Evolutionary conservation across 2,113 vertebrate genomes (phyloP).

Genomic region (Otis tarda): DNA sequence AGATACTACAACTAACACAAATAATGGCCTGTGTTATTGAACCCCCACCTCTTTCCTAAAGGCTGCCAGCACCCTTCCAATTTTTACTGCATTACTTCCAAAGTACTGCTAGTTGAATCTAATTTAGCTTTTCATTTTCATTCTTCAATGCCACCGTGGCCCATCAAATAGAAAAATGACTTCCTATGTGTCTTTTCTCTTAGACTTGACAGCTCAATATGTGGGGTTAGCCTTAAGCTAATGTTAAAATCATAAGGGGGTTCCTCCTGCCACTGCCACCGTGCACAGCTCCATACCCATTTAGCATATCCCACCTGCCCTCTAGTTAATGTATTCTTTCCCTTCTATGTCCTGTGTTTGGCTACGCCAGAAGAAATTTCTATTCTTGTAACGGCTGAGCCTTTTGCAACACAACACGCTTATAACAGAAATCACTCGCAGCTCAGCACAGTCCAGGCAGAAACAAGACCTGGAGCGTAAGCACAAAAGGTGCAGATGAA

Average conservation of each 20-base stretch:
- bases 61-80: background rate
- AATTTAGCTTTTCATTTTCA: constrained; percentile 2
- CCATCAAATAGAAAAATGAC: constrained; percentile 18
- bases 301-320: background rate
- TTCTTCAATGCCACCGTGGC: background rate
- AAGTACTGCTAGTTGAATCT: background rate
- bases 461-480: background rate
- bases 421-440: background rate
- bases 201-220: background rate
- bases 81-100: background rate
- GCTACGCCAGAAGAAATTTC: background rate
- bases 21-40: background rate
- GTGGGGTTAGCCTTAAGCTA: background rate
- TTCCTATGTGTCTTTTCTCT: background rate
- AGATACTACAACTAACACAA: background rate
- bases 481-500: background rate
- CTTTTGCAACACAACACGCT: background rate
- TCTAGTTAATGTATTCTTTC: background rate
- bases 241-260: background rate
- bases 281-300: background rate
- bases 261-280: background rate
- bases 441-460: background rate
- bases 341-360: background rate
- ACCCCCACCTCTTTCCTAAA: background rate
- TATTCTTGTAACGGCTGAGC: background rate